A percentile compares a stretch with the other conserved stretches of the same genome.
phyloP scores from a whole-genome alignment of 2,888 invertebrate genomes.

The Cataglyphis altisquamis region DNA sequence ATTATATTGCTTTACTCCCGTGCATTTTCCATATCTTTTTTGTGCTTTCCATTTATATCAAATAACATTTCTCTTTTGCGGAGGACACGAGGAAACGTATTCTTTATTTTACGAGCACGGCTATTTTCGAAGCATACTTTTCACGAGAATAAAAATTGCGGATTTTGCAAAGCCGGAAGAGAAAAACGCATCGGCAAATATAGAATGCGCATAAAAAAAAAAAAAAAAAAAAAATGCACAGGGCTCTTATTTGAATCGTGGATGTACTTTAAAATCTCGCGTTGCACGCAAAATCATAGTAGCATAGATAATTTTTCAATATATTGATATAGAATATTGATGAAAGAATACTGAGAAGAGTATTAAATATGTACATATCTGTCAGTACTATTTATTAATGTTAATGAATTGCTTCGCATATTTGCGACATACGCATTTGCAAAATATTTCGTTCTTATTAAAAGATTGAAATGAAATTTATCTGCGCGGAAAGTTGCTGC shows the following conservation, averaged over 20 bases:
- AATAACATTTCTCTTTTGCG: constrained; percentile 27
- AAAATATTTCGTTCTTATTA: not conserved
- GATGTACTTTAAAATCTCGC: constrained; percentile 28
- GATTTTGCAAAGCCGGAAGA: constrained; percentile 44
- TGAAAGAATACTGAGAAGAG: not conserved
- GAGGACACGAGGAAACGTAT: constrained; percentile 23
- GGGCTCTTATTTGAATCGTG: constrained; percentile 21
- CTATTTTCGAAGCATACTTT: constrained; percentile 44
- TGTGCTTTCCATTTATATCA: constrained; percentile 27
- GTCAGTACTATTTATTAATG: constrained; percentile 21
- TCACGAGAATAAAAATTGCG: constrained; percentile 43
- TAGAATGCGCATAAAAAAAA: not conserved
- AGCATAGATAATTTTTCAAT: constrained; percentile 6
- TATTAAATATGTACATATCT: constrained; percentile 3
- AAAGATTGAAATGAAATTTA: not conserved
- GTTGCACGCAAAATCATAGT: not conserved
- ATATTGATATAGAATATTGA: constrained; percentile 1
- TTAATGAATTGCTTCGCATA: not conserved
- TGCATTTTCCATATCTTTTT: not conserved
- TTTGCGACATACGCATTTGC: not conserved
- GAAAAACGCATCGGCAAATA: constrained; percentile 22
- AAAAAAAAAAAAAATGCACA: not conserved
- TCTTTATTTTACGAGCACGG: constrained; percentile 43
- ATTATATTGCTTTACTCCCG: constrained; percentile 27
- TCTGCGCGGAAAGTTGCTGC: not conserved